Base-by-base conservation (phyloP, 2,113 vertebrate genomes). In the Orthonyx spaldingii region DNA sequence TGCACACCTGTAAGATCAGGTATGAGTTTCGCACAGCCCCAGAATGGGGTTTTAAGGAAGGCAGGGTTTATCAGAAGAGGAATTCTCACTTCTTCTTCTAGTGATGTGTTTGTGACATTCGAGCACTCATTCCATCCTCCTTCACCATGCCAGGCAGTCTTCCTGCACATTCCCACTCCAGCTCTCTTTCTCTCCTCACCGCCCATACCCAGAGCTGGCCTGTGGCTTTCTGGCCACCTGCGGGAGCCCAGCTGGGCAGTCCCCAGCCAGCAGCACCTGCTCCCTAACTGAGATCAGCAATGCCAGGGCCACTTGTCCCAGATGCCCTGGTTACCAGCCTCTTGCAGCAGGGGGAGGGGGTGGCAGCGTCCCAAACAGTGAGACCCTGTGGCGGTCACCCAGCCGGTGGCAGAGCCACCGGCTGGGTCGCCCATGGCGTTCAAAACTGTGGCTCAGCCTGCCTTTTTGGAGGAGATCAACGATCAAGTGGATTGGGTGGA, bases 361-460 rank as follows among this genome's bases (percentile, higher is more conserved):
- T 12, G 16, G 16, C 1, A 2, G 42, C 0, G 0, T 8, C 28
- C 30, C 27, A 20, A 6, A 26, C 8, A 17, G 16, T n/a, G n/a
- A n/a, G n/a, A n/a, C n/a, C n/a, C n/a, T n/a, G n/a, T n/a, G n/a
- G n/a, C n/a, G n/a, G n/a, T n/a, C n/a, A n/a, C n/a, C n/a, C n/a
- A n/a, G n/a, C n/a, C n/a, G n/a, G n/a, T n/a, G n/a, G n/a, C n/a
- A n/a, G n/a, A n/a, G n/a, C n/a, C n/a, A n/a, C n/a, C n/a, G n/a
- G n/a, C n/a, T n/a, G n/a, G n/a, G n/a, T n/a, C n/a, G n/a, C n/a
- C n/a, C n/a, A n/a, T n/a, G n/a, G n/a, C n/a, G n/a, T n/a, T n/a
- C n/a, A n/a, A n/a, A n/a, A n/a, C n/a, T n/a, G n/a, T n/a, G n/a
- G n/a, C n/a, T n/a, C n/a, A n/a, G n/a, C n/a, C n/a, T n/a, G n/a